Evolutionary conservation across 64 coral and sea anemone genomes (phyloP), one percentile per base, ranked within the genome.

Genomic region (Pachyseris speciosa): DNA sequence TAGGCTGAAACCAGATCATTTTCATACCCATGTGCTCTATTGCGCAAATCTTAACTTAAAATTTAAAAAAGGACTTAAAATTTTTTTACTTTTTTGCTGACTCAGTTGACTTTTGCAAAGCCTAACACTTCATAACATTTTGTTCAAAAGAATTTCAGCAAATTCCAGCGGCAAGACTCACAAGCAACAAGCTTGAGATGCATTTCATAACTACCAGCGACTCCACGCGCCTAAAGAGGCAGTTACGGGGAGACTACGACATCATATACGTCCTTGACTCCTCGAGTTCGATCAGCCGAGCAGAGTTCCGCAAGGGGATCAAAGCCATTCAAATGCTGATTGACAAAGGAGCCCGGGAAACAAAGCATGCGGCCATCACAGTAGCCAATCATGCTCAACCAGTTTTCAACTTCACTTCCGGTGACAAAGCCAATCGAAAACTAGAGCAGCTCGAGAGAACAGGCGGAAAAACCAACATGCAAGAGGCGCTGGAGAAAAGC

Each of bases 281-380:
- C 22, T 74, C 70, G 8, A 74, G 70, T 13, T 74, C 70, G 39
- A 74, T 74, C n/a, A 74, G 34, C 34, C 38, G 39, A 4, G 70
- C 70, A 26, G 70, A 74, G 24, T 74, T 74, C n/a, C 70, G 38
- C 2, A 74, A 74, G 40, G 70, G 70, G 7, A 74, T 74, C 38
- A 45, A 74, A 44, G 70, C 70, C 40, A 74, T 74, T 74, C 70
- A 74, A 74, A 47, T 74, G 70, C 24, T 74, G 70, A 74, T 74
- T 27, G 70, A 74, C 40, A 74, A 9, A 12, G 70, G 38, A 11
- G 70, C 40, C 39, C n/a, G 6, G n/a, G 40, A 74, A 42, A 44
- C 70, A 9, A 1, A 43, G 13, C 70, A 74, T n/a, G 70, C 39
- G 3, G 70, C 40, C 29, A 74, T 74, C 9, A 74, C 70, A 74